A percentile compares a stretch with the other conserved stretches of the same genome.
Evolutionary conservation across 2,888 invertebrate genomes (phyloP).

Genomic region (Azorinus chamasolen): DNA sequence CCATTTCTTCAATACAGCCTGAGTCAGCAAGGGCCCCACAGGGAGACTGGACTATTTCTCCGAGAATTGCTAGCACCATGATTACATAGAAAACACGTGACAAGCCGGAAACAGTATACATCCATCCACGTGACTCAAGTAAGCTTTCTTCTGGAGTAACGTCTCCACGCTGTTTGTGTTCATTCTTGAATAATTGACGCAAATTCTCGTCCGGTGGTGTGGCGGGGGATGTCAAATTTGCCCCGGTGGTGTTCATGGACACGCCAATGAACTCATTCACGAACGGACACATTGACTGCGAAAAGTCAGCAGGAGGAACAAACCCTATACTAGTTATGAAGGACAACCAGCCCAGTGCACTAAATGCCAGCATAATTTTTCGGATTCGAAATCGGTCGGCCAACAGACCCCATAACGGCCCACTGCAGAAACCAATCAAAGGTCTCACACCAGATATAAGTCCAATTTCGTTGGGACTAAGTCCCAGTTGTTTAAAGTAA

Average conservation of each 20-base stretch:
- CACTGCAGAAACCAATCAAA: slow-evolving; percentile 65
- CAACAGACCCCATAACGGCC: slow-evolving; percentile 65
- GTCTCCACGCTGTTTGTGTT: slow-evolving; percentile 31
- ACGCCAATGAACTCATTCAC: slow-evolving; percentile 37
- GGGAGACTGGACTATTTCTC: slow-evolving; percentile 68
- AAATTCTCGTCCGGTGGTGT: not conserved
- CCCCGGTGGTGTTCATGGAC: not conserved
- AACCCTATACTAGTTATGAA: slow-evolving; percentile 67
- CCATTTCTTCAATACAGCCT: slow-evolving; percentile 65
- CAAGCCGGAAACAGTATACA: slow-evolving; percentile 51
- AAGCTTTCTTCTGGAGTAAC: slow-evolving; percentile 50
- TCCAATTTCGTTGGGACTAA: slow-evolving; percentile 69
- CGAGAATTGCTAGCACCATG: slow-evolving; percentile 60
- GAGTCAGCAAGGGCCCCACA: slow-evolving; percentile 68
- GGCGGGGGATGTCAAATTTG: not conserved
- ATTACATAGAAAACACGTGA: slow-evolving; percentile 54
- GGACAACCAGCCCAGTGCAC: slow-evolving; percentile 65
- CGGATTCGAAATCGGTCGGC: slow-evolving; percentile 67
- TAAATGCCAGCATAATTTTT: slow-evolving; percentile 52
- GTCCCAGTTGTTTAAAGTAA: slow-evolving; percentile 69
- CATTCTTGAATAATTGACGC: slow-evolving; percentile 21
- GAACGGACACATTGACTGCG: slow-evolving; percentile 46
- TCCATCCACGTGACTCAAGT: slow-evolving; percentile 69
- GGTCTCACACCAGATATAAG: slow-evolving; percentile 67
- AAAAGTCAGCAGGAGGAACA: slow-evolving; percentile 53